Evolutionary conservation across 2,113 vertebrate species (phyloP), one percentile per base, ranked within the genome.

Genomic region (Triplophysa rosa): DNA sequence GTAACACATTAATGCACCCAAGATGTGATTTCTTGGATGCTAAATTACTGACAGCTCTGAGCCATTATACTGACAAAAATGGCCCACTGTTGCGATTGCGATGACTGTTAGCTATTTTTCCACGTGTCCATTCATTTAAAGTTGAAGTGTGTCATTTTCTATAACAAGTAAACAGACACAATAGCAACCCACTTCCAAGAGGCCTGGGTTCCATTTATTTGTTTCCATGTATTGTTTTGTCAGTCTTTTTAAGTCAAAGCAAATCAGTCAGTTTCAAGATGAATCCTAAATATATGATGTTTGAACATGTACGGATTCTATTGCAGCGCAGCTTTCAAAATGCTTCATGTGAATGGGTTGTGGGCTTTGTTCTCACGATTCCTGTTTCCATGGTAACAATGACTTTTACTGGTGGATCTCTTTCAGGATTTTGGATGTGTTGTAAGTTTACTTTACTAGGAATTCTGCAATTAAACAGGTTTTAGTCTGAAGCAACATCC

Each of bases 1-100:
- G 47, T 79, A 24, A 17, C 49, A 49, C 56, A 26, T 67, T 37
- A 84, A 85, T 83, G 47, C 83, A 85, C 81, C 75, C 70, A 76
- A 37, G 59, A 23, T 52, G 45, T 58, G 62, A 66, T 52, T 24
- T n/a, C 29, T 29, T 66, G n/a, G 26, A 47, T 64, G 17, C 45
- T 62, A 74, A 58, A 58, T 58, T 21, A 58, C 8, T 11, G 54
- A 56, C 52, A 56, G 52, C 52, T 56, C 33, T 37, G 33, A 37
- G 33, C 33, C 33, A 7, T 37, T 6, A 6, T 37, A 37, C 33
- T 37, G 0, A 7, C 33, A 37, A 37, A 37, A 37, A 33, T 6
- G 29, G 26, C 26, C 24, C 26, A 5, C 29, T 6, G 54, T n/a
- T n/a, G 3, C 8, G 19, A 21, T n/a, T n/a, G 3, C 8, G 19